Percentiles rank a stretch among this genome's conserved stretches.
These are phyloP conservation scores for Rotaria sp. DNA, from an alignment of 2,888 invertebrate species.

Conservation along the genomic window DNA sequence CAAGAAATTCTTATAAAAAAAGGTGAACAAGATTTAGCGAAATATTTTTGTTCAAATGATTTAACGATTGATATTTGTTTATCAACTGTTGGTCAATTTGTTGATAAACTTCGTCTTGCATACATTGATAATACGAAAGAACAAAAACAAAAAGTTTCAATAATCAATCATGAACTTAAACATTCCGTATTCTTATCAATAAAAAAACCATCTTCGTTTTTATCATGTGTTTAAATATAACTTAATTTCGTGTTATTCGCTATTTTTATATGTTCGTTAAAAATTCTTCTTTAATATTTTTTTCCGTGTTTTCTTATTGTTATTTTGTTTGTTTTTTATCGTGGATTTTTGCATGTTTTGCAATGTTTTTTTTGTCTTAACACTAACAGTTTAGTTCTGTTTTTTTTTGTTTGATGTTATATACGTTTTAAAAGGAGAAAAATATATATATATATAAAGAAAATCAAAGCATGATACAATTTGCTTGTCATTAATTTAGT, in stretches of 20 bases:
- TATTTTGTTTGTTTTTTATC: neutral
- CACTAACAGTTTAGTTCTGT: neutral
- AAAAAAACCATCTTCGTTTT: neutral
- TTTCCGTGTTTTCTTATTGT: too few relatives aligned
- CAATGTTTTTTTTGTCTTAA: neutral
- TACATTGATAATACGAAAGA: neutral
- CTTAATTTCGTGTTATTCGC: neutral
- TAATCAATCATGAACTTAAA: neutral
- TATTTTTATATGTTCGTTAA: neutral
- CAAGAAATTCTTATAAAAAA: neutral
- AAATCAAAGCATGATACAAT: neutral
- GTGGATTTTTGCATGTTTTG: neutral
- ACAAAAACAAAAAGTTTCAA: neutral
- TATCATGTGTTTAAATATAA: neutral
- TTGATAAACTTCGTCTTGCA: constrained; percentile 11
- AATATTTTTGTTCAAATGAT: constrained; percentile 4
- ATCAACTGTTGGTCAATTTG: neutral
- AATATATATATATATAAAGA: neutral
- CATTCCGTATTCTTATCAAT: neutral
- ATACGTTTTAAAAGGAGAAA: neutral
- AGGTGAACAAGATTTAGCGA: neutral
- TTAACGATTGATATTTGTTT: neutral
- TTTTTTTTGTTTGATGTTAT: neutral
- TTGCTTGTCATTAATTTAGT: neutral
- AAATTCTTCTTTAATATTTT: neutral